Evolutionary conservation across 2,113 vertebrate species (phyloP).

Genomic region (Alouatta palliata): DNA sequence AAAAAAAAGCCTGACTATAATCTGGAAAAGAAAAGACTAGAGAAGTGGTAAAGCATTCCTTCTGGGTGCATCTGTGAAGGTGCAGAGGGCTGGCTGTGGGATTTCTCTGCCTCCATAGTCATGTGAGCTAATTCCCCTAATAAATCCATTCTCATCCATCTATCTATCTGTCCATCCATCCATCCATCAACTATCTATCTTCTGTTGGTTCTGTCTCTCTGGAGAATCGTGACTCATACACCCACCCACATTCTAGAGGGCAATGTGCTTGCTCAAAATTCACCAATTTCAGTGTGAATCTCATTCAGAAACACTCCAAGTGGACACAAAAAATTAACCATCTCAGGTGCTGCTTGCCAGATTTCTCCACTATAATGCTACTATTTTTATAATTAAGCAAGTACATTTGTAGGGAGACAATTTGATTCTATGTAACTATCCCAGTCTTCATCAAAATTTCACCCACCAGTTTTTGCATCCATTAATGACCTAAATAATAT

Average conservation of each 20-base stretch:
- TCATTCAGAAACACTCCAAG: background rate
- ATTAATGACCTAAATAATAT: background rate
- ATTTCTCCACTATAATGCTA: background rate
- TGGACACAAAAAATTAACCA: background rate
- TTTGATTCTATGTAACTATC: background rate
- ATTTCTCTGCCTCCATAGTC: background rate
- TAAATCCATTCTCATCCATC: background rate
- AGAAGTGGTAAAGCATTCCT: no score
- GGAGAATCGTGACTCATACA: background rate
- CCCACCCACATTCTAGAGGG: background rate
- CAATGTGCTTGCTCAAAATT: background rate
- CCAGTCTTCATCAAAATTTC: background rate
- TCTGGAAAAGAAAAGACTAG: no score
- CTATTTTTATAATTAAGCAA: background rate
- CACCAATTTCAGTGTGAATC: background rate
- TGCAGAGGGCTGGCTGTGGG: background rate
- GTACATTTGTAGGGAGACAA: background rate
- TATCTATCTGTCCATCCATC: background rate
- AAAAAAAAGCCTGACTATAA: no score
- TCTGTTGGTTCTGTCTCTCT: background rate
- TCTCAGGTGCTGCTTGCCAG: background rate
- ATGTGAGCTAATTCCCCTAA: background rate
- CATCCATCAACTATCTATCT: background rate
- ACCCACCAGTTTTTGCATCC: background rate
- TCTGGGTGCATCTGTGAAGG: no score